Evolutionary conservation across 1,140 invertebrate genomes (phyloP).

Genomic region (Solen grandis): DNA sequence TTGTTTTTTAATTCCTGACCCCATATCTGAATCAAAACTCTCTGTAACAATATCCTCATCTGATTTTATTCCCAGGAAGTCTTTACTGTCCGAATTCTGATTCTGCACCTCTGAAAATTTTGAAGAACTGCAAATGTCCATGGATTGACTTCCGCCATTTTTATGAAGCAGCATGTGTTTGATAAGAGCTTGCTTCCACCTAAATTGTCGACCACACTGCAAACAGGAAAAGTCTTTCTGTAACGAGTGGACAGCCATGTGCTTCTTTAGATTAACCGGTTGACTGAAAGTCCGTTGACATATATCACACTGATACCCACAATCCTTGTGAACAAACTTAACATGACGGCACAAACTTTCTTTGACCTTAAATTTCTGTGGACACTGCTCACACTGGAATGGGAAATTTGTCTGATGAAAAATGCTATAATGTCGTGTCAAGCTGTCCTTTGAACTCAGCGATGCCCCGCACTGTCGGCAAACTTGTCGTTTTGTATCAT

Average conservation of each 20-base stretch:
- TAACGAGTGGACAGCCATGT: constrained; percentile 6
- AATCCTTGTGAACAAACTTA: constrained; percentile 47
- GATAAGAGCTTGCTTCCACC: constrained; percentile 37
- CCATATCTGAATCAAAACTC: not conserved
- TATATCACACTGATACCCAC: constrained; percentile 21
- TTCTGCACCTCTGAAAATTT: too few species aligned
- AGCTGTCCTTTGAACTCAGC: constrained; percentile 51
- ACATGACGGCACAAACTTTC: constrained; percentile 41
- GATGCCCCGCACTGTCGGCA: constrained; percentile 46
- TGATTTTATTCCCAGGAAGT: too few species aligned
- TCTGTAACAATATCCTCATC: not conserved
- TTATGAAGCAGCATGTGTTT: constrained; percentile 32
- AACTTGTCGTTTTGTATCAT: constrained; percentile 44
- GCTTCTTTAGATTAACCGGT: constrained; percentile 36
- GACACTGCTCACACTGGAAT: constrained; percentile 23
- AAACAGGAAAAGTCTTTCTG: constrained; percentile 16
- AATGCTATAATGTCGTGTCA: constrained; percentile 47
- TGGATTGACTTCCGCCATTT: too few species aligned
- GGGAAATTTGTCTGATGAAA: constrained; percentile 44
- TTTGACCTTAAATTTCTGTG: constrained; percentile 45
- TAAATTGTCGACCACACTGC: constrained; percentile 22
- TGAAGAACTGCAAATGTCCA: too few species aligned
- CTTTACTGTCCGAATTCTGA: too few species aligned
- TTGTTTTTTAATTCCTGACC: too few species aligned
- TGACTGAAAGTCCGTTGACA: constrained; percentile 21